Evolutionary conservation across 1,140 invertebrate genomes (phyloP), one percentile per base, ranked within the genome.

Genomic region (Scaptomyza hsui): DNA sequence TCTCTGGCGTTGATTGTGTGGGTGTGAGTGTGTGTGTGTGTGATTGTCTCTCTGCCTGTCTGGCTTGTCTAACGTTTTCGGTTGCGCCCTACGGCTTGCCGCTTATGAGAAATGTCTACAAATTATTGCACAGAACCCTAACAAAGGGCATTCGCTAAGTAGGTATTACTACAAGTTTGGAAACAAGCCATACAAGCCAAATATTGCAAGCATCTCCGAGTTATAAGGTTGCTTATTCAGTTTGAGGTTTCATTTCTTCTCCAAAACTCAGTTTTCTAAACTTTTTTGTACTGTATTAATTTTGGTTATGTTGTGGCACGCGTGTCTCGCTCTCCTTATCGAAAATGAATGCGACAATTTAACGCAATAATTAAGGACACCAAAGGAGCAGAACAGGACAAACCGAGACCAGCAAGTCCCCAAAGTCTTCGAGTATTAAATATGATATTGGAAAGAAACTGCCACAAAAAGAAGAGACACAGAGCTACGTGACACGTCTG

Each of bases 401-500:
- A 24, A 32, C 26, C 24, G 24, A 24, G 24, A 24, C 24, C 6
- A 29, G 26, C 26, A 7, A 19, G 49, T 13, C 12, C 10, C 44
- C 19, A 21, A 21, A 19, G 12, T 19, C 44, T 12, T 12, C 24
- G 5, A 55, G 62, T 48, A 35, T 48, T 48, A 35, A 48, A 32
- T 21, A 12, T 26, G 13, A 49, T 49, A 49, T 48, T 45, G 51
- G 37, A 18, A 19, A 29, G 29, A 12, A 67, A 45, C 60, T 56
- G 13, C 13, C 13, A 19, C 13, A 44, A 12, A 65, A 12, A 65
- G 41, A 63, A 9, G 4, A 21, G 2, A 37, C 32, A n/a, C n/a
- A n/a, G n/a, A 37, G 60, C 64, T 81, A 85, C 81, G 81, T 85
- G 81, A 86, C 81, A 85, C 56, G 61, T 85, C 63, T 49, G 48